Conservation (phyloP, 2,797 vertebrate species). For the Spinus olivaceus region DNA sequence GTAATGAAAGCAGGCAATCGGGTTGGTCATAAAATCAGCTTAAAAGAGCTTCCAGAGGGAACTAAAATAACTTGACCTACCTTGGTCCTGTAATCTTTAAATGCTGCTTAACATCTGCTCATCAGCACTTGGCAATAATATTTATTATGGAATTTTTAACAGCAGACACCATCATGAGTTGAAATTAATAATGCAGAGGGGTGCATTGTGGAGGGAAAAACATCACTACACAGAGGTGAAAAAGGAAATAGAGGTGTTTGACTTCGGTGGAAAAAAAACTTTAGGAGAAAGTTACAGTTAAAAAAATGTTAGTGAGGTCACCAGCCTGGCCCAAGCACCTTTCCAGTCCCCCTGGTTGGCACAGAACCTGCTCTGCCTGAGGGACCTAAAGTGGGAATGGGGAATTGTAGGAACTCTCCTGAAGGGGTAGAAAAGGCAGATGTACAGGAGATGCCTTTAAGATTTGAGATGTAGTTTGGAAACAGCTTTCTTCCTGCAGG, state of each 20-base stretch:
- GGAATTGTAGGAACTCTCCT: not conserved
- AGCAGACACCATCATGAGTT: not conserved
- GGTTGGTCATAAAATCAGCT: conserved; percentile 60
- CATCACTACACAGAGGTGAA: not conserved
- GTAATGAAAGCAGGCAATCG: conserved; percentile 49
- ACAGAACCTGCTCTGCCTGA: not conserved
- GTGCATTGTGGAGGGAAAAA: not conserved
- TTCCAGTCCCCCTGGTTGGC: not conserved
- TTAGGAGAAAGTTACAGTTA: not conserved
- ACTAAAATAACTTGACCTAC: conserved; percentile 67
- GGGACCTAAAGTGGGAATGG: too few species aligned
- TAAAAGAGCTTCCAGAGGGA: conserved; percentile 62
- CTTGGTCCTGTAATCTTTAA: conserved; percentile 67
- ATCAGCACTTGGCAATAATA: conserved; percentile 10
- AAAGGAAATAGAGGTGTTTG: not conserved
- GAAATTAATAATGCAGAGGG: not conserved
- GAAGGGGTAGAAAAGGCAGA: not conserved
- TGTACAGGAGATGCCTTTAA: not conserved
- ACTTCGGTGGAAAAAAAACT: not conserved
- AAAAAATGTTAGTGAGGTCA: not conserved
- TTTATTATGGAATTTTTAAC: conserved; percentile 13
- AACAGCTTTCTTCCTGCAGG: not conserved
- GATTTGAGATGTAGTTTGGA: not conserved
- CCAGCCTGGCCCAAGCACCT: not conserved
- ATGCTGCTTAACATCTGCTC: conserved; percentile 60